phyloP scores from a whole-genome alignment of 2,888 invertebrate species.

The Leptopilina myrica region DNA sequence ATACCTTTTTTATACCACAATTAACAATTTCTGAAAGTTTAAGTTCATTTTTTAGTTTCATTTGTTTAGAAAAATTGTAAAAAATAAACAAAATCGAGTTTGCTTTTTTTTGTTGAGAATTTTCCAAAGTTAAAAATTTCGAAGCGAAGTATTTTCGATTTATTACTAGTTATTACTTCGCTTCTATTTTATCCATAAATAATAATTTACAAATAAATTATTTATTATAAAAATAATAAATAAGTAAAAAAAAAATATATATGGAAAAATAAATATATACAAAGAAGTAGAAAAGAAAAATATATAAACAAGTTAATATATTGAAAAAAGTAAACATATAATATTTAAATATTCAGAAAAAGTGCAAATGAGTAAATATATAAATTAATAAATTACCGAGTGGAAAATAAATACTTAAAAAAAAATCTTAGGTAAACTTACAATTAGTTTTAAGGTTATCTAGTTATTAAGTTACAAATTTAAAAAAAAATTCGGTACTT shows the following conservation, averaged over 20 bases:
- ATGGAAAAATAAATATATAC: no score
- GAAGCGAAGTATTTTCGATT: constrained; percentile 3
- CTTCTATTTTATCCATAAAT: constrained; percentile 23
- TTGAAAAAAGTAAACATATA: background rate
- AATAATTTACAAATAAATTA: no score
- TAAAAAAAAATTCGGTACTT: constrained; percentile 48
- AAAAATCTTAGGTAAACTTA: background rate
- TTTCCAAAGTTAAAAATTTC: background rate
- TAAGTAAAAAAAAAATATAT: background rate
- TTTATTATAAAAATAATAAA: background rate
- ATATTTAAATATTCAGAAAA: background rate
- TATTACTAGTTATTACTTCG: background rate
- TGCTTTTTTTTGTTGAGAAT: background rate
- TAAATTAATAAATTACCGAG: background rate
- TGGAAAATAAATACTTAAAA: background rate
- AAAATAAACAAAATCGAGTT: no score
- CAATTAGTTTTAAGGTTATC: background rate
- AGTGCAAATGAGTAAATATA: no score
- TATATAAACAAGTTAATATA: no score
- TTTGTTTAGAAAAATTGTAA: background rate
- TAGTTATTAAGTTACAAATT: constrained; percentile 50
- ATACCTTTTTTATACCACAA: background rate
- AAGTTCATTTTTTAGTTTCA: no score
- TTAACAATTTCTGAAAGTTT: background rate
- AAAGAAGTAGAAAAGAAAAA: background rate